Percentiles rank a stretch among this genome's conserved stretches.
Conservation (phyloP, 2,888 invertebrate genomes). For the Noctuana brunneofusca region DNA sequence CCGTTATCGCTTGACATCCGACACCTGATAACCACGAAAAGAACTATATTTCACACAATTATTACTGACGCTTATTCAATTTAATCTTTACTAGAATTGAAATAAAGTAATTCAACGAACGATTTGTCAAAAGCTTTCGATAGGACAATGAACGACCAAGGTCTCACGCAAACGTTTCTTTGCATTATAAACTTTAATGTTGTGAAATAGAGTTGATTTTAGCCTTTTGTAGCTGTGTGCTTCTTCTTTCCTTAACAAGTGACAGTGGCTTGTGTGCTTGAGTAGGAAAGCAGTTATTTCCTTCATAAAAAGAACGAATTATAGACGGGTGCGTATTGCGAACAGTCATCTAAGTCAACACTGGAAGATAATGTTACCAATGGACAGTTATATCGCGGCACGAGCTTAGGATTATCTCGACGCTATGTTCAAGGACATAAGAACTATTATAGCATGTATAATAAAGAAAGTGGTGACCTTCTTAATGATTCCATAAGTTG, state of each 20-base stretch:
- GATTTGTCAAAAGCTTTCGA: constrained; percentile 25
- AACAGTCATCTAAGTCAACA: constrained; percentile 20
- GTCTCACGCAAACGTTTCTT: constrained; percentile 5
- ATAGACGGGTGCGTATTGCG: constrained; percentile 39
- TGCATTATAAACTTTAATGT: constrained; percentile 7
- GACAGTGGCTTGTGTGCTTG: neutral
- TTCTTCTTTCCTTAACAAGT: neutral
- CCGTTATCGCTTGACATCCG: constrained; percentile 59
- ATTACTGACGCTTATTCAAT: neutral
- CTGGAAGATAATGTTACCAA: constrained; percentile 13
- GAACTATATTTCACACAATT: constrained; percentile 35
- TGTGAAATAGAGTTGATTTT: constrained; percentile 23
- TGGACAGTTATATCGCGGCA: constrained; percentile 11
- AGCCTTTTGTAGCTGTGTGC: constrained; percentile 4
- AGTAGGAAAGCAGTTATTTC: constrained; percentile 48
- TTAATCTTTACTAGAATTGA: constrained; percentile 4
- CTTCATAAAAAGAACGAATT: constrained; percentile 42
- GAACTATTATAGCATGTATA: neutral
- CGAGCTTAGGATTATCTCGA: constrained; percentile 8
- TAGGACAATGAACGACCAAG: constrained; percentile 36
- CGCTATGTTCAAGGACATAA: constrained; percentile 9
- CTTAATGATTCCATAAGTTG: constrained; percentile 14
- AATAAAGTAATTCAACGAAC: constrained; percentile 14
- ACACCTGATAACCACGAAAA: constrained; percentile 44
- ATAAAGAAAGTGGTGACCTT: constrained; percentile 16